These are phyloP conservation scores for Drosophila vallismaia DNA, from an alignment of 2,888 invertebrate genomes.

Conservation along the genomic window DNA sequence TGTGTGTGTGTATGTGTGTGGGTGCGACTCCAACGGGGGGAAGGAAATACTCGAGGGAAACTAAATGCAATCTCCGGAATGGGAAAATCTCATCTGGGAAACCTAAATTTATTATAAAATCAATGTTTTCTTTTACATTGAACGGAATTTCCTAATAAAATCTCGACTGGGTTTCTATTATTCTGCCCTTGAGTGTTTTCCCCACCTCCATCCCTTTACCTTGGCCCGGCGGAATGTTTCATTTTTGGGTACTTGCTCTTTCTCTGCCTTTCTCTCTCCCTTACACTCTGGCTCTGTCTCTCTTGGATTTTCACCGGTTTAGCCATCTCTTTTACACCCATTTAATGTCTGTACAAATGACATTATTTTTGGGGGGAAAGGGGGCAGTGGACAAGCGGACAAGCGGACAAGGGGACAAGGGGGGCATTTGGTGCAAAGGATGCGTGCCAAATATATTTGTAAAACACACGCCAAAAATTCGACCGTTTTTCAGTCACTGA, in stretches of 20 bases:
- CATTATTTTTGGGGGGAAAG: slow-evolving; percentile 56
- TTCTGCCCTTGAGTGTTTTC: slow-evolving; percentile 1
- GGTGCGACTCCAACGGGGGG: slow-evolving; percentile 18
- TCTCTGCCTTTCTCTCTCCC: neutral
- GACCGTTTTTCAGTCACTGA: slow-evolving; percentile 10
- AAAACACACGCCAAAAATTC: slow-evolving; percentile 16
- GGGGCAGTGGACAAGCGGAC: neutral
- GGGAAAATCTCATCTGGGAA: neutral
- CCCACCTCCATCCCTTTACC: neutral
- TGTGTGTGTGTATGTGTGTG: slow-evolving; percentile 19
- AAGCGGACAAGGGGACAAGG: no score
- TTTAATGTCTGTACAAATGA: slow-evolving; percentile 56
- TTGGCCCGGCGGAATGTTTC: slow-evolving; percentile 41
- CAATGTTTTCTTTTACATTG: neutral
- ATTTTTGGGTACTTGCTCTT: slow-evolving; percentile 38
- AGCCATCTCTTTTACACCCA: neutral
- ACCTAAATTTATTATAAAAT: neutral
- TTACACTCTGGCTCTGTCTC: neutral
- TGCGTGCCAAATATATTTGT: slow-evolving; percentile 66
- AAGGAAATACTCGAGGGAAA: neutral
- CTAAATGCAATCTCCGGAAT: neutral
- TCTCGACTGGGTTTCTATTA: neutral
- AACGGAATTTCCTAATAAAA: neutral
- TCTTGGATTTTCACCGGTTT: neutral
- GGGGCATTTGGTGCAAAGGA: slow-evolving; percentile 54